phyloP scores from a whole-genome alignment of 92 coral and sea anemone genomes.

The Palythoa grandis region DNA sequence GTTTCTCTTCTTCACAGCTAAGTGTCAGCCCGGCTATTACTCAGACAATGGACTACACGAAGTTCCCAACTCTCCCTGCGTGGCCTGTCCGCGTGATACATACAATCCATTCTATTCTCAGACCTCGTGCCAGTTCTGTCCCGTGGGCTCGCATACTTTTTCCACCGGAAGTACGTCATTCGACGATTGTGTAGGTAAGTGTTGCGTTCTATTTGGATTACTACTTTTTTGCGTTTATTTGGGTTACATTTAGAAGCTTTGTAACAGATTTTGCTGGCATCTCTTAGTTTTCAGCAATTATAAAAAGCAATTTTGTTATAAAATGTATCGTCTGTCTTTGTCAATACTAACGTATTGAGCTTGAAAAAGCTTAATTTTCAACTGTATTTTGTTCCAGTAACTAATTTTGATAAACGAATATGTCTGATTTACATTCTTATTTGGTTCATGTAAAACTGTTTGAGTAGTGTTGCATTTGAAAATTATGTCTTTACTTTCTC shows the following conservation, averaged over 20 bases:
- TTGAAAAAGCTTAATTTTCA: no score
- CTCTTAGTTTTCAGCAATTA: no score
- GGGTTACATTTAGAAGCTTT: neutral
- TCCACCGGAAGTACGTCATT: slow-evolving; percentile 72
- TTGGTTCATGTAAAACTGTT: no score
- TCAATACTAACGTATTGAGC: no score
- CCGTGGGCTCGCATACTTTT: slow-evolving; percentile 74
- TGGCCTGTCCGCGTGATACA: slow-evolving; percentile 78
- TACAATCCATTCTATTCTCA: slow-evolving; percentile 71
- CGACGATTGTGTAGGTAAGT: slow-evolving; percentile 78
- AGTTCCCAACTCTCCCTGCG: slow-evolving; percentile 72
- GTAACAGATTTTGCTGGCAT: no score
- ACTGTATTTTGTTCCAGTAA: no score
- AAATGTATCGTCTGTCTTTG: no score
- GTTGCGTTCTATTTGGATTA: neutral
- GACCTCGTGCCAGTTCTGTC: slow-evolving; percentile 80
- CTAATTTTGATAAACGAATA: no score
- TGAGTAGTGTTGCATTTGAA: no score
- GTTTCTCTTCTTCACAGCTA: slow-evolving; percentile 46
- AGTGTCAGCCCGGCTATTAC: slow-evolving; percentile 81
- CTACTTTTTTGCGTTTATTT: neutral
- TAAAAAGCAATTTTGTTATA: no score
- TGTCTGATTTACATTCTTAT: no score
- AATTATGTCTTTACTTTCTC: no score
- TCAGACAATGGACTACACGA: slow-evolving; percentile 85